These are phyloP conservation scores for Alosa alosa DNA, from an alignment of 2,113 vertebrate species.

Conservation along the genomic window DNA sequence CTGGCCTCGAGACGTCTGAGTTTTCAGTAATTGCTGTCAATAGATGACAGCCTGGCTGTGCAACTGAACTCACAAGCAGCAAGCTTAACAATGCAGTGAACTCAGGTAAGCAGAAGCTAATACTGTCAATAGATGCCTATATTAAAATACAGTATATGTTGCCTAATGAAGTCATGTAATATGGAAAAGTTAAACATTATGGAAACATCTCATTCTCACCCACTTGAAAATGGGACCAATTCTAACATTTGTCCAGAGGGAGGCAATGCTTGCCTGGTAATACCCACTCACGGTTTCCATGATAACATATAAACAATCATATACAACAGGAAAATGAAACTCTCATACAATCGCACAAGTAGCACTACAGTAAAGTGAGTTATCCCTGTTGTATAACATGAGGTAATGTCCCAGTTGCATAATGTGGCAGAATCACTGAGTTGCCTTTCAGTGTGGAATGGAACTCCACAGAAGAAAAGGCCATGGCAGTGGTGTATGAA, in stretches of 20 bases:
- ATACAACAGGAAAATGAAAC: background rate
- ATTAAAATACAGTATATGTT: background rate
- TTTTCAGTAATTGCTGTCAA: background rate
- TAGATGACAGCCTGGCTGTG: background rate
- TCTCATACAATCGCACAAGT: background rate
- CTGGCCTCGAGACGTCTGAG: background rate
- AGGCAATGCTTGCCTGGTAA: background rate
- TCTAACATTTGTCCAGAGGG: background rate
- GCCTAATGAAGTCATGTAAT: background rate
- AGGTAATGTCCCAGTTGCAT: background rate
- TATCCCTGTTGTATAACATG: background rate
- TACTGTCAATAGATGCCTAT: background rate
- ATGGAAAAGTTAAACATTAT: background rate
- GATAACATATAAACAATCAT: background rate
- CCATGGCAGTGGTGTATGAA: background rate
- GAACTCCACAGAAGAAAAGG: background rate
- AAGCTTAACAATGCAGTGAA: no score
- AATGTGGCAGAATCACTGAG: background rate
- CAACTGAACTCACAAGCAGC: background rate
- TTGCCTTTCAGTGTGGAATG: background rate
- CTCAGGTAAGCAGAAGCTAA: no score
- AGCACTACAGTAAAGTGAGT: background rate
- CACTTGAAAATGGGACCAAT: background rate
- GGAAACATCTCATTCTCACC: background rate
- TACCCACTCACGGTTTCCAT: background rate